These are phyloP conservation scores for Drosophila kurseongensis DNA, from an alignment of 1,140 invertebrate species.

Conservation along the genomic window DNA sequence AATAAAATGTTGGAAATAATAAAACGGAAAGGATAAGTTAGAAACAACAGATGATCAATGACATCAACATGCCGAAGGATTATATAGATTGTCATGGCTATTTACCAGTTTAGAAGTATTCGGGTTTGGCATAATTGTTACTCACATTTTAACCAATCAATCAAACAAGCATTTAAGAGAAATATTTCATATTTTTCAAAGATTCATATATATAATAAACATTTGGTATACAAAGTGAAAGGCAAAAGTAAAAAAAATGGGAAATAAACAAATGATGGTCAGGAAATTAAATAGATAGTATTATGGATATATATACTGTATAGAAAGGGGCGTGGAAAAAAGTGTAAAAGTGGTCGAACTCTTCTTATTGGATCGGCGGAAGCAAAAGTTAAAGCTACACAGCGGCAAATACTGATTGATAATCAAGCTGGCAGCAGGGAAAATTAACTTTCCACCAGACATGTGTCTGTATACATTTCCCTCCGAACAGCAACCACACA, in stretches of 20 bases:
- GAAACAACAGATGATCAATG: slow-evolving; percentile 37
- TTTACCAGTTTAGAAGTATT: slow-evolving; percentile 69
- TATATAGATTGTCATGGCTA: slow-evolving; percentile 52
- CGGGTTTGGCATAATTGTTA: slow-evolving; percentile 78
- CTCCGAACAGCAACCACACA: slow-evolving; percentile 9
- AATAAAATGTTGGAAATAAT: slow-evolving; percentile 3
- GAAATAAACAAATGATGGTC: slow-evolving; percentile 45
- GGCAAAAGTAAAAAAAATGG: slow-evolving; percentile 54
- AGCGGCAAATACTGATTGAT: slow-evolving; percentile 35
- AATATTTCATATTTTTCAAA: slow-evolving; percentile 78
- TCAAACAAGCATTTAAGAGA: slow-evolving; percentile 84
- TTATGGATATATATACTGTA: slow-evolving; percentile 34
- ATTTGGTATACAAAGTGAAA: slow-evolving; percentile 41
- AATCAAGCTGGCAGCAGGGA: slow-evolving; percentile 26
- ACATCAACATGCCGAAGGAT: slow-evolving; percentile 69
- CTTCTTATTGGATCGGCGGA: slow-evolving; percentile 7
- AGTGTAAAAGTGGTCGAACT: not conserved
- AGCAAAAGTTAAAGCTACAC: slow-evolving; percentile 23
- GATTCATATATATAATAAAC: slow-evolving; percentile 53
- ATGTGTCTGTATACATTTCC: slow-evolving; percentile 8
- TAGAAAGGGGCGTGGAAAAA: not conserved
- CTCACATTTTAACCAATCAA: slow-evolving; percentile 85
- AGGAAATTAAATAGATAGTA: slow-evolving; percentile 53
- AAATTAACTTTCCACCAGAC: slow-evolving; percentile 17
- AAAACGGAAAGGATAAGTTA: slow-evolving; percentile 1